Base-by-base conservation (phyloP, 2,888 invertebrate species). In the Criorhina ranunculi region DNA sequence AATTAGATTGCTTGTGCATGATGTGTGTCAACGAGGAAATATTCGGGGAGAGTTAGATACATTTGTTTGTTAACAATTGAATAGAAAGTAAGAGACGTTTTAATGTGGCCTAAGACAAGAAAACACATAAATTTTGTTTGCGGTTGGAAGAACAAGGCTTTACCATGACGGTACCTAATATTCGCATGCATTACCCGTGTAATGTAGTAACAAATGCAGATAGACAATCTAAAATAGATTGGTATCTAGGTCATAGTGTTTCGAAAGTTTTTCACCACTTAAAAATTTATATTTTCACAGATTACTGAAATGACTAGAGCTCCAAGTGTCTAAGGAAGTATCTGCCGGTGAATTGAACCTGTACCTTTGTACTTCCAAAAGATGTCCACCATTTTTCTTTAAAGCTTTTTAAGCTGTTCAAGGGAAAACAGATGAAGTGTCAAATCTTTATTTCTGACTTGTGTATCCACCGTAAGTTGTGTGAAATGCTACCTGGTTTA, bases 1-100 rank as follows among this genome's bases (percentile, higher is more conserved):
- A 29, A 60, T 29, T 15, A 51, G 11, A 40, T 51, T 0, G 15
- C n/a, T 53, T 67, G 53, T 67, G 29, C 53, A 67, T 37, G 53
- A 51, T 53, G 66, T 53, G 53, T 55, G 42, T 42, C 67, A 33
- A 55, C 67, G 7, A 12, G 12, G 31, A 67, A 67, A 67, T 42
- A 29, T 42, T 24, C 17, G 12, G 33, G 31, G 46, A 55, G 53
- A 55, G 53, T 35, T 11, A 24, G 2, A 24, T 24, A 24, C 24
- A 12, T 9, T 42, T 55, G 31, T 44, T 46, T 6, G 29, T 31
- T 42, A 29, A 11, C 15, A 67, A 67, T 67, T 53, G 31, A 53
- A 40, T n/a, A 67, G 66, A 67, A 67, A 67, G 66, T 67, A 15
- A 33, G 35, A 35, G 5, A 66, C 29, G 15, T 51, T 15, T 29